Conservation (phyloP, 2,888 invertebrate species). For the Elysia crispata region DNA sequence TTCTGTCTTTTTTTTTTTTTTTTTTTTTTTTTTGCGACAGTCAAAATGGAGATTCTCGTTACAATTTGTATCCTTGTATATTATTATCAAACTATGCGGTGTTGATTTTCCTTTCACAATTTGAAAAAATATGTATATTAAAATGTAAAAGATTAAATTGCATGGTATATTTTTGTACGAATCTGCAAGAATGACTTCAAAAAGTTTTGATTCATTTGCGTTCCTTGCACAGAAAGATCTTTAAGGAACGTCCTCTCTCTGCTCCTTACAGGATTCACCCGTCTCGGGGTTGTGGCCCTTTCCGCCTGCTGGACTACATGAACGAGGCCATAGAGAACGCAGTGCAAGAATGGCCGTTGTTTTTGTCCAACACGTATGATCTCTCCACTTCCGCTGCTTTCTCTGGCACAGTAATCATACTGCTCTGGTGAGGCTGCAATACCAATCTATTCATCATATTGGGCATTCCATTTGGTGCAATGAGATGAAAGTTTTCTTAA, state of each 20-base stretch:
- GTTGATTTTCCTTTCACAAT: too few species aligned
- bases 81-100: too few species aligned
- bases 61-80: too few species aligned
- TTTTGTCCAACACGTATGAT: constrained; percentile 55
- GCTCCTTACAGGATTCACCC: constrained; percentile 56
- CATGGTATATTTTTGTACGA: too few species aligned
- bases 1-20: too few species aligned
- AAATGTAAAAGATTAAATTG: too few species aligned
- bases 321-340: constrained; percentile 58
- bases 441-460: background rate
- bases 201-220: too few species aligned
- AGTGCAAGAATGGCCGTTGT: constrained; percentile 56
- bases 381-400: constrained; percentile 65
- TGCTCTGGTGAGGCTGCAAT: constrained; percentile 81
- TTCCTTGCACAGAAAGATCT: background rate
- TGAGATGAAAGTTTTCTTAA: too few species aligned
- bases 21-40: too few species aligned
- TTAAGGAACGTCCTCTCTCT: background rate
- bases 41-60: too few species aligned
- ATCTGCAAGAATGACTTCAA: too few species aligned
- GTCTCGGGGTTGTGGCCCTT: constrained; percentile 74
- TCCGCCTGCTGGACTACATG: constrained; percentile 63
- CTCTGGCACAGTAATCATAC: constrained; percentile 76
- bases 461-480: background rate
- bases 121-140: too few species aligned